These are phyloP conservation scores for Dendrocincla fuliginosa DNA, from an alignment of 2,797 vertebrate species.

Conservation along the genomic window DNA sequence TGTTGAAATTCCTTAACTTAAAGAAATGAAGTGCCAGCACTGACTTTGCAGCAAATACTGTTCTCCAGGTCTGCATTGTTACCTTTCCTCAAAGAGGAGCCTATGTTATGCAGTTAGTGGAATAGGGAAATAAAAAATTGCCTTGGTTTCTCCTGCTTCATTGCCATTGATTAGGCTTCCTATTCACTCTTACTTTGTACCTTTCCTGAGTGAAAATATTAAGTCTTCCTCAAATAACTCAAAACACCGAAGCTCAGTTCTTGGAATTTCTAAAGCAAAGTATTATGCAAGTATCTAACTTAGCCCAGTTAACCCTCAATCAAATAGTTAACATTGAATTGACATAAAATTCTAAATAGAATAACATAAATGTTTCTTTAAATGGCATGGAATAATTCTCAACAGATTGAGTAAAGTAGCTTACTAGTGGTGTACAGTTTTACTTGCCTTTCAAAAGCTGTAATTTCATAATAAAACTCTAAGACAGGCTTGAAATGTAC, in stretches of 20 bases:
- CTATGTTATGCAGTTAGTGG: background rate
- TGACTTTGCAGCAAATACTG: background rate
- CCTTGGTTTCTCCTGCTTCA: background rate
- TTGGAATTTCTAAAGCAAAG: background rate
- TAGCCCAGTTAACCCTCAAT: background rate
- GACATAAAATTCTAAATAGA: background rate
- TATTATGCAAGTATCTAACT: background rate
- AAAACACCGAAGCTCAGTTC: background rate
- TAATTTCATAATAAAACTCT: background rate
- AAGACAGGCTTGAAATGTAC: background rate
- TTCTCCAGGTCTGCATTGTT: background rate
- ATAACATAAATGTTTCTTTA: background rate
- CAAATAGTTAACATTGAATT: background rate
- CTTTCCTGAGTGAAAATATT: background rate
- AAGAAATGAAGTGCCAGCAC: background rate
- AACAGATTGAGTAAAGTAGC: background rate
- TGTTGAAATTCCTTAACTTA: background rate
- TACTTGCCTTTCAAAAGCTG: background rate
- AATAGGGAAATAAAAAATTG: background rate
- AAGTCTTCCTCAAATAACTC: background rate
- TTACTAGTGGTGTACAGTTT: background rate
- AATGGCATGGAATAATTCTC: background rate
- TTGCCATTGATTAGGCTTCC: background rate
- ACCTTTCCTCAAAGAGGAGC: background rate
- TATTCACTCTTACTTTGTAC: background rate